A percentile compares a stretch with the other conserved stretches of the same genome.
These are phyloP conservation scores for Campaea margaritaria DNA, from an alignment of 2,888 invertebrate species.

Conservation along the genomic window DNA sequence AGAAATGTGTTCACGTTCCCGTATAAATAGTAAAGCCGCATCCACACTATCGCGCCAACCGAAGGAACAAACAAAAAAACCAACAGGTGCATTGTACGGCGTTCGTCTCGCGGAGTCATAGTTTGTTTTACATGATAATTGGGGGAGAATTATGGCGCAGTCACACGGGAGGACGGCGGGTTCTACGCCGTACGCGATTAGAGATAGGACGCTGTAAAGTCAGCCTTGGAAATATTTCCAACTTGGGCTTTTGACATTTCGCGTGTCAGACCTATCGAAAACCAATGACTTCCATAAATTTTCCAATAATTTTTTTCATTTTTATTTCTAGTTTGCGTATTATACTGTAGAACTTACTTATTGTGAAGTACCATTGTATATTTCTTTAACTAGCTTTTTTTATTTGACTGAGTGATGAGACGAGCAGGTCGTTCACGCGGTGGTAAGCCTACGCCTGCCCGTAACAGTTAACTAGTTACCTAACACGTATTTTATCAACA, in stretches of 20 bases:
- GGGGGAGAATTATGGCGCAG: slow-evolving; percentile 47
- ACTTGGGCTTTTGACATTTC: no score
- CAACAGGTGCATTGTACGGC: slow-evolving; percentile 43
- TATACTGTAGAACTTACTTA: no score
- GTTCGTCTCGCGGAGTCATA: slow-evolving; percentile 41
- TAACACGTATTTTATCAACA: slow-evolving; percentile 11
- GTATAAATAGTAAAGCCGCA: slow-evolving; percentile 6
- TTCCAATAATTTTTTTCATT: no score
- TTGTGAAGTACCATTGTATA: no score
- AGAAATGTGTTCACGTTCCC: background rate
- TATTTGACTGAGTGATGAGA: no score
- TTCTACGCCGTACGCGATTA: slow-evolving; percentile 5
- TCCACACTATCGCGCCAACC: slow-evolving; percentile 26
- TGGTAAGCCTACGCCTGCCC: no score
- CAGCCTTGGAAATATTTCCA: background rate
- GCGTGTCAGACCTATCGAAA: no score
- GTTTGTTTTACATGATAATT: slow-evolving; percentile 70
- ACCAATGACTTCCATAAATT: no score
- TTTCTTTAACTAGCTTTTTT: no score
- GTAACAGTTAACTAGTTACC: no score
- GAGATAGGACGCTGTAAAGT: slow-evolving; percentile 13
- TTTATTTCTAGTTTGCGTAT: no score
- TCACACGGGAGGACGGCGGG: background rate
- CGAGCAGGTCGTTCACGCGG: no score
- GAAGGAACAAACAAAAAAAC: slow-evolving; percentile 28